Evolutionary conservation across 64 coral and sea anemone species (phyloP).

Genomic region (Trachythela sp.): DNA sequence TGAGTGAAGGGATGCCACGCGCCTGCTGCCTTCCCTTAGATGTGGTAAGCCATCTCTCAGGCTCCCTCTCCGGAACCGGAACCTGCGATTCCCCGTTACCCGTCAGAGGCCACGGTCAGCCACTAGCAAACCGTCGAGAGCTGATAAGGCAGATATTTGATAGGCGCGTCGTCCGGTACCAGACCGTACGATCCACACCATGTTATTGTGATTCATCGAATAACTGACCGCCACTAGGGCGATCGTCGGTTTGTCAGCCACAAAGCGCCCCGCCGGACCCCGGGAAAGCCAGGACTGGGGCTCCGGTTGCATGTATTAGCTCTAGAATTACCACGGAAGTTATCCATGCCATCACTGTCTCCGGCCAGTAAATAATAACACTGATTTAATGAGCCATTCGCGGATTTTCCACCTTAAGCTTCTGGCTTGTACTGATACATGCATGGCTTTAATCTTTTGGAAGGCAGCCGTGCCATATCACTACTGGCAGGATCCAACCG

Average conservation of each 20-base stretch:
- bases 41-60: constrained; percentile 11
- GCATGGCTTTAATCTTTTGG: constrained; percentile 10
- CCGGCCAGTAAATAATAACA: background rate
- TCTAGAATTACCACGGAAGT: background rate
- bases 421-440: background rate
- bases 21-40: constrained; percentile 25
- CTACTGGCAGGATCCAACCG: background rate
- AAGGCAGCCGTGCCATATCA: background rate
- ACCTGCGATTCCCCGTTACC: background rate
- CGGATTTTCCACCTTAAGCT: background rate
- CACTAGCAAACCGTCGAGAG: background rate
- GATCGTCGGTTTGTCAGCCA: background rate
- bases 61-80: background rate
- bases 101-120: background rate
- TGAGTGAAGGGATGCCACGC: background rate
- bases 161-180: background rate
- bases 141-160: background rate
- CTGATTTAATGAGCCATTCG: background rate
- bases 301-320: background rate
- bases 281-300: background rate
- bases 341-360: background rate
- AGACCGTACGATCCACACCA: background rate
- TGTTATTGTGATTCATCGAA: background rate
- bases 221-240: background rate
- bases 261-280: background rate